phyloP scores from a whole-genome alignment of 2,797 vertebrate genomes.

The Dryobates pubescens region DNA sequence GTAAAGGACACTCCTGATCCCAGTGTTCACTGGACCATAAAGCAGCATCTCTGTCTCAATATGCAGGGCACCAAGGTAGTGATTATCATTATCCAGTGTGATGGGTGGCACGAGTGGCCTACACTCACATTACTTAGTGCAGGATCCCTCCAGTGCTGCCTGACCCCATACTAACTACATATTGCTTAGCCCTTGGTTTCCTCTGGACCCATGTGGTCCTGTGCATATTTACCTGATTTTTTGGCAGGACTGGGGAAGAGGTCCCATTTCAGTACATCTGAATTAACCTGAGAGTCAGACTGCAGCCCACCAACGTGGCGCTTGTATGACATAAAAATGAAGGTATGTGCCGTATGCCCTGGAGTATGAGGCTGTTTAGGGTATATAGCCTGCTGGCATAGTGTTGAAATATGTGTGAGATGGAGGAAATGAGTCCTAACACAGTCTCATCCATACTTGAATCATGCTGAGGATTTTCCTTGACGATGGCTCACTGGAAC shows the following conservation, averaged over 20 bases:
- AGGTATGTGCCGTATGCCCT: neutral
- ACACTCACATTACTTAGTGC: rapidly evolving
- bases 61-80: rapidly evolving
- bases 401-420: neutral
- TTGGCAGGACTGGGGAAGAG: neutral
- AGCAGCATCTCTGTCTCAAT: neutral
- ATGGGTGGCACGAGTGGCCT: rapidly evolving
- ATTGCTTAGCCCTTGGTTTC: neutral
- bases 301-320: neutral
- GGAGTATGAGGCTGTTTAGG: neutral
- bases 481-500: neutral
- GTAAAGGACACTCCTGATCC: neutral
- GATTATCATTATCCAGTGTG: neutral
- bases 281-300: neutral
- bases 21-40: neutral
- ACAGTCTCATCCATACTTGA: neutral
- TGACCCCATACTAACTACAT: rapidly evolving
- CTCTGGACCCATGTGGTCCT: neutral
- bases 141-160: neutral
- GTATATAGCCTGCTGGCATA: neutral
- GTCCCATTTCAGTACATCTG: neutral
- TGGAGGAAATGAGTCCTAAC: neutral
- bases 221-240: neutral
- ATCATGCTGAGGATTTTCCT: neutral
- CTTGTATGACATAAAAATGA: neutral